Percentiles rank a stretch among this genome's conserved stretches.
Conservation (phyloP, 2,888 invertebrate species). For the Steromphala cineraria region DNA sequence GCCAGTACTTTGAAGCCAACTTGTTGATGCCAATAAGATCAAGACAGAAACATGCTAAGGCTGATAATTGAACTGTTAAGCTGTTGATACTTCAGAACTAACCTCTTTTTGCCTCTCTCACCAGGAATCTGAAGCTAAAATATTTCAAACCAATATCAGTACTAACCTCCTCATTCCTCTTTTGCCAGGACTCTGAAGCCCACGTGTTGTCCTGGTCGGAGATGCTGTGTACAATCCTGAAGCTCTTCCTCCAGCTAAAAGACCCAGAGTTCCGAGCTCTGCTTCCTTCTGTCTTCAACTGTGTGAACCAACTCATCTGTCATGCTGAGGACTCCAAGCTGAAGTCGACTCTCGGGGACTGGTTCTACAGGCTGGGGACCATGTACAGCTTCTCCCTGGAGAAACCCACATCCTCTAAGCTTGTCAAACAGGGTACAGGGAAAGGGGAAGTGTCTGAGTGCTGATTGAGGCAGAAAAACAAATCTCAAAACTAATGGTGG, state of each 20-base stretch:
- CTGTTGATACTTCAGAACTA: too few species aligned
- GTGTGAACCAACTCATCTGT: constrained; percentile 79
- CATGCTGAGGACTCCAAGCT: constrained; percentile 79
- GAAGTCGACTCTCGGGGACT: constrained; percentile 78
- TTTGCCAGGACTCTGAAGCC: constrained; percentile 86
- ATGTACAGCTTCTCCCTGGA: constrained; percentile 50
- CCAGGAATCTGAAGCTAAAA: too few species aligned
- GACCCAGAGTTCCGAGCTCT: constrained; percentile 79
- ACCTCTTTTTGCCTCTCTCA: too few species aligned
- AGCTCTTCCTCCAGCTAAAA: constrained; percentile 79
- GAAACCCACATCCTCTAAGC: not conserved
- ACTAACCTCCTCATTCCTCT: too few species aligned
- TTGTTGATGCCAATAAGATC: too few species aligned
- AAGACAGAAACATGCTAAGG: too few species aligned
- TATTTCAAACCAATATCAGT: too few species aligned
- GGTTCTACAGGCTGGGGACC: constrained; percentile 77
- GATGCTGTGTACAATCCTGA: constrained; percentile 89
- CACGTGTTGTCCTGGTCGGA: constrained; percentile 86
- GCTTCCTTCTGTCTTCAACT: constrained; percentile 79
- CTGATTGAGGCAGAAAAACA: too few species aligned
- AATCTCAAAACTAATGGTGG: too few species aligned
- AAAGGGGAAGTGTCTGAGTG: too few species aligned
- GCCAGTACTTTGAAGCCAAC: too few species aligned
- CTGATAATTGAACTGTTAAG: not conserved
- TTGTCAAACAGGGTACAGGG: too few species aligned